These are phyloP conservation scores for Trogon surrucura DNA, from an alignment of 2,113 vertebrate species.

Conservation along the genomic window DNA sequence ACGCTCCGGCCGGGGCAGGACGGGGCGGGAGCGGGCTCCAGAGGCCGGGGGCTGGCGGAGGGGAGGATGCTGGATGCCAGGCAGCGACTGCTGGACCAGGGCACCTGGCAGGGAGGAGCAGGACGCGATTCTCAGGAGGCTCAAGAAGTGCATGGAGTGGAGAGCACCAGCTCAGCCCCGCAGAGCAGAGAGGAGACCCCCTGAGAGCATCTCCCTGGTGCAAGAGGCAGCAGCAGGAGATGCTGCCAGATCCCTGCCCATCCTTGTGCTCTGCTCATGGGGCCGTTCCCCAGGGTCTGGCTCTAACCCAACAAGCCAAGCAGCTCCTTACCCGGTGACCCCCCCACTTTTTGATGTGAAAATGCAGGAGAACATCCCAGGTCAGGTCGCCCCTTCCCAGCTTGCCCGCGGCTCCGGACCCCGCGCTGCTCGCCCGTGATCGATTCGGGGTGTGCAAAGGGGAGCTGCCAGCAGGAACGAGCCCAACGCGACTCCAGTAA, in stretches of 20 bases:
- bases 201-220: fast-evolving
- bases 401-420: neutral
- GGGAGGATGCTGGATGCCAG: fast-evolving
- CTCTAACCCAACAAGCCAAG: neutral
- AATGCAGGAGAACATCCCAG: fast-evolving
- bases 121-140: fast-evolving
- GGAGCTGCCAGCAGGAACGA: neutral
- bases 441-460: neutral
- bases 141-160: neutral
- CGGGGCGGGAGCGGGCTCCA: fast-evolving
- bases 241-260: neutral
- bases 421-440: fast-evolving
- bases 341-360: fast-evolving
- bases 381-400: fast-evolving
- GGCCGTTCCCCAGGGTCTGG: fast-evolving
- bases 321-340: fast-evolving
- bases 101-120: neutral
- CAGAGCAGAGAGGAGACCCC: neutral
- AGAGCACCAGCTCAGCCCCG: fast-evolving
- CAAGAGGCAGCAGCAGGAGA: neutral
- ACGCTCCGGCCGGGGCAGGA: neutral
- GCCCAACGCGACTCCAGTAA: constrained; percentile 72
- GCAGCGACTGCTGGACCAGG: neutral
- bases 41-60: fast-evolving
- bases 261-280: neutral